phyloP scores from a whole-genome alignment of 2,113 vertebrate genomes.

The Poicephalus gulielmi region DNA sequence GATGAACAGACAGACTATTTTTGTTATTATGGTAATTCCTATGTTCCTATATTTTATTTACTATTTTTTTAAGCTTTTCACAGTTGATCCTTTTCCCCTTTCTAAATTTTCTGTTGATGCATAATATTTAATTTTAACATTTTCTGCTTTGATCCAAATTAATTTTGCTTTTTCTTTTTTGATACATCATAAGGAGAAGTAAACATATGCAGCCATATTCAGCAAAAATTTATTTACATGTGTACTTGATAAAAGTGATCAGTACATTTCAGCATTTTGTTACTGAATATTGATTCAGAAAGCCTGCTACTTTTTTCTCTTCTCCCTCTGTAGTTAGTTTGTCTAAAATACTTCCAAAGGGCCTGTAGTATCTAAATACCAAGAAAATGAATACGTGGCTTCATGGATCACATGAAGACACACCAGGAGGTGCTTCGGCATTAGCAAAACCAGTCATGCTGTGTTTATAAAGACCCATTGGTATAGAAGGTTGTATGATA shows the following conservation, averaged over 20 bases:
- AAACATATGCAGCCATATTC: conserved; percentile 3
- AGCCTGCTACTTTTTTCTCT: not conserved
- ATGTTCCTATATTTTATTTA: conserved; percentile 27
- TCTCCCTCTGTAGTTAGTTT: not conserved
- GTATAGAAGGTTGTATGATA: not conserved
- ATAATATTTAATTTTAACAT: conserved; percentile 47
- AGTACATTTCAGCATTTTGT: not conserved
- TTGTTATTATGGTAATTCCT: conserved; percentile 24
- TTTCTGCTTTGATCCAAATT: not conserved
- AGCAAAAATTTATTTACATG: not conserved
- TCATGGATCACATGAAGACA: not conserved
- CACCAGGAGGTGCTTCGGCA: not conserved
- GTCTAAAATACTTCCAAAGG: not conserved
- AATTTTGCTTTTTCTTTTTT: not conserved
- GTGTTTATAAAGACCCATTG: not conserved
- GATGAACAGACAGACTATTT: not conserved
- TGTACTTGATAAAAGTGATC: not conserved
- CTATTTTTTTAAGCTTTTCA: conserved; percentile 2
- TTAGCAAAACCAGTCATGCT: not conserved
- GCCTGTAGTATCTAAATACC: not conserved
- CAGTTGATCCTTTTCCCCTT: conserved; percentile 28
- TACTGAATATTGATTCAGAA: not conserved
- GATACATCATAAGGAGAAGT: not conserved
- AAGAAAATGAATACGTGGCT: not conserved
- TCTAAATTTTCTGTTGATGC: not conserved